Evolutionary conservation across 2,888 invertebrate genomes (phyloP), one percentile per base, ranked within the genome.

Genomic region (Andrena bucephala): DNA sequence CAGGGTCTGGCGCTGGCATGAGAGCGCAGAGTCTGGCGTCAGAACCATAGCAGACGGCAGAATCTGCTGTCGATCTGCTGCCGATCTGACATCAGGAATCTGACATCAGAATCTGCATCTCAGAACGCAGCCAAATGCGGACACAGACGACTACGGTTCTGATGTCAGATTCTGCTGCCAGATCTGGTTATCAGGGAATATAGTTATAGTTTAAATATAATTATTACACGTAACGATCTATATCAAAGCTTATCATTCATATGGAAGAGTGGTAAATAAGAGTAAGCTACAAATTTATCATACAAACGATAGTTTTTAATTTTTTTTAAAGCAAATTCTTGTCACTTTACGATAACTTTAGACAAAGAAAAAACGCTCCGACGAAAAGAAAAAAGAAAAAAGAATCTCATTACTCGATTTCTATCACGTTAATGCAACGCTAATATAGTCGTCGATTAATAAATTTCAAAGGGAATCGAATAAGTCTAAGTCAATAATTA

Each of bases 401-500:
- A 42, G 42, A 42, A 42, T 42, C 42, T 16, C 31, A 59, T 63
- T 57, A 57, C 33, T 57, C 63, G 20, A 72, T 20, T 59, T 33
- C 54, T 20, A 31, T 65, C 68, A 36, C 33, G 42, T 20, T 70
- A 52, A 50, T 29, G 5, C 75, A 54, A 29, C 10, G 42, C 36
- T 50, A 27, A 62, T 20, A 59, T 33, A 29, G 24, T 65, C 27
- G 52, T 29, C 20, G 50, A 67, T 69, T 59, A 36, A 69, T 59
- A 36, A 83, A 69, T 33, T 71, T 29, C 16, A 31, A 72, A 59
- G 16, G 20, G 57, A 42, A 52, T 68, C 67, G 67, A 70, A 65
- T 79, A 68, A 79, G 63, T 70, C 62, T 52, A 84, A 68, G 71
- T 75, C 71, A 68, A 66, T 78, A 83, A 81, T 69, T 57, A 20